A percentile compares a stretch with the other conserved stretches of the same genome.
phyloP scores from a whole-genome alignment of 2,888 invertebrate genomes.

The Apoda limacodes region DNA sequence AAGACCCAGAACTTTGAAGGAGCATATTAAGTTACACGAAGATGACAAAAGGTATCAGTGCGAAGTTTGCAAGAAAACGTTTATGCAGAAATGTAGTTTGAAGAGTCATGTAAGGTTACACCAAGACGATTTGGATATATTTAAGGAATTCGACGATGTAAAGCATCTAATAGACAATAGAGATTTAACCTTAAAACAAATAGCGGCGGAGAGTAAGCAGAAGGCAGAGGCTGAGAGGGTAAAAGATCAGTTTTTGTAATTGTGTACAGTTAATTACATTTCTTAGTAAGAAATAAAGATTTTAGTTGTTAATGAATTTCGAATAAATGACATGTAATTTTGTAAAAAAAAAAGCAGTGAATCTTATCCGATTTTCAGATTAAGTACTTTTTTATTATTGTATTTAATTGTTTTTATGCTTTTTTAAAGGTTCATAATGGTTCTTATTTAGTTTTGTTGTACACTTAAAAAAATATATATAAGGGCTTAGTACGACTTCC shows the following conservation, averaged over 20 bases:
- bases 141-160: slow-evolving; percentile 61
- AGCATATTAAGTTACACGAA: slow-evolving; percentile 49
- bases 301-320: no score
- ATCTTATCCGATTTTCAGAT: no score
- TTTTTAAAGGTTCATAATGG: no score
- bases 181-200: slow-evolving; percentile 54
- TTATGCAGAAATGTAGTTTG: slow-evolving; percentile 54
- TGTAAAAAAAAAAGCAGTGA: no score
- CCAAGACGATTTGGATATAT: slow-evolving; percentile 58
- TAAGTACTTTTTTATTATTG: no score
- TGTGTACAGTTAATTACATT: not conserved
- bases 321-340: no score
- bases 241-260: slow-evolving; percentile 26
- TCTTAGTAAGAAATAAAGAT: no score
- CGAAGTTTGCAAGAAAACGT: slow-evolving; percentile 52
- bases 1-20: slow-evolving; percentile 39
- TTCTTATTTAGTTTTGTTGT: no score
- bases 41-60: slow-evolving; percentile 49
- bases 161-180: slow-evolving; percentile 58
- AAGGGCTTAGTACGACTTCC: no score
- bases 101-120: slow-evolving; percentile 52
- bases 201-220: slow-evolving; percentile 49
- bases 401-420: no score
- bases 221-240: slow-evolving; percentile 37
- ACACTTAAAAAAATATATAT: no score